phyloP scores from a whole-genome alignment of 2,888 invertebrate genomes.

The Kryphioiulus occultus region DNA sequence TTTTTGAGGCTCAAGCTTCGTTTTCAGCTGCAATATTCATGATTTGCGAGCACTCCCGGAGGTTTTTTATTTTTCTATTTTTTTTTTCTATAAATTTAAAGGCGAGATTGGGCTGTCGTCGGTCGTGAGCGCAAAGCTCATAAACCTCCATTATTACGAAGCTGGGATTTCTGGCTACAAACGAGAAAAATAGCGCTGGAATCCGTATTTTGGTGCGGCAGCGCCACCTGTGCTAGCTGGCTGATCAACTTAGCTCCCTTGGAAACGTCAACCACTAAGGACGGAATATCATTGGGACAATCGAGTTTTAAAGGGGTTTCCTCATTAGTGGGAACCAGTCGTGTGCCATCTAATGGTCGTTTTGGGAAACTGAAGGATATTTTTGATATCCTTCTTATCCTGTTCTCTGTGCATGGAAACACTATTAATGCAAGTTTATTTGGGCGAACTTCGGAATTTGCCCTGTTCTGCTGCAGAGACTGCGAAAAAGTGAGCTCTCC shows the following conservation, averaged over 20 bases:
- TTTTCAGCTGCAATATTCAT: neutral
- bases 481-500: no score
- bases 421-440: no score
- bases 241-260: neutral
- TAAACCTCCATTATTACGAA: constrained; percentile 6
- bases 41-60: neutral
- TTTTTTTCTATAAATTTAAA: neutral
- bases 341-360: neutral
- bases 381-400: no score
- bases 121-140: neutral
- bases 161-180: neutral
- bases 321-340: neutral
- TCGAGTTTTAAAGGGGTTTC: neutral
- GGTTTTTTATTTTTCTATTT: neutral
- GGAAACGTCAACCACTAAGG: neutral
- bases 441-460: no score
- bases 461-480: no score
- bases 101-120: constrained; percentile 13
- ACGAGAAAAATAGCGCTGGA: neutral
- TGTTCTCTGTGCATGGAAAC: no score
- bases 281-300: neutral
- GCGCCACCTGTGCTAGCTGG: neutral
- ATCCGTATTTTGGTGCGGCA: neutral
- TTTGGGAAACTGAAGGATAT: no score
- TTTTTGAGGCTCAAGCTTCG: neutral